Base-by-base conservation (phyloP, 2,113 vertebrate species). In the Xyliphius kryptos region DNA sequence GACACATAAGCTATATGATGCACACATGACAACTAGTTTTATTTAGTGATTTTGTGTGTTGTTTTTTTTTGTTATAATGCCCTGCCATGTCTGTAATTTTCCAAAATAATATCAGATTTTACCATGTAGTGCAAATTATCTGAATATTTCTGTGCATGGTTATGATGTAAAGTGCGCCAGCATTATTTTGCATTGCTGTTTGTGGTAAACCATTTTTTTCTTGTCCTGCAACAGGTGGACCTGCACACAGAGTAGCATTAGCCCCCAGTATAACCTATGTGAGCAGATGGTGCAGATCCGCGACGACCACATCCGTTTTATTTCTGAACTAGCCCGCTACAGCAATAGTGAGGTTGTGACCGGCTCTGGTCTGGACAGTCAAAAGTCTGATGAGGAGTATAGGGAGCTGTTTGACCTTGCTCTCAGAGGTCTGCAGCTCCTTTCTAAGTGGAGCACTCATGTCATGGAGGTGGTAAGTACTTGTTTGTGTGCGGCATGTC, bases 261-360 rank as follows among this genome's bases (percentile, higher is more conserved):
- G 95, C 46, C 96, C 96, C 0, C 95, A 99, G 87, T 99, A 98
- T 84, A 98, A 98, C 84, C 92, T 99, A 77, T 99, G 96, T 8
- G 96, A 99, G 87, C 96, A 98, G 87, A 99, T 99, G 96, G 94
- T 97, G 41, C 94, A 97, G 87, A 99, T 99, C 78, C 88, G 96
- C 11, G 96, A 99, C 0, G 96, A 99, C 81, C 96, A 99, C 83
- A 99, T 99, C 79, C 95, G 96, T 53, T 99, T 99, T 86, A 99
- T 98, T 85, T 99, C 96, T 0, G 96, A 99, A 78, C 90, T 99
- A 0, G 95, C 95, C 6, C 96, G 96, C 78, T 98, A 99, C 85
- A 99, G 96, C 85, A 99, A 99, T 88, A 99, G 95, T 1, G 96
- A 99, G 82, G 96, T 99, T 77, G 96, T 99, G 79, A 98, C 96